Base-by-base conservation (phyloP, 2,888 invertebrate genomes). In the Dryadula phaetusa region DNA sequence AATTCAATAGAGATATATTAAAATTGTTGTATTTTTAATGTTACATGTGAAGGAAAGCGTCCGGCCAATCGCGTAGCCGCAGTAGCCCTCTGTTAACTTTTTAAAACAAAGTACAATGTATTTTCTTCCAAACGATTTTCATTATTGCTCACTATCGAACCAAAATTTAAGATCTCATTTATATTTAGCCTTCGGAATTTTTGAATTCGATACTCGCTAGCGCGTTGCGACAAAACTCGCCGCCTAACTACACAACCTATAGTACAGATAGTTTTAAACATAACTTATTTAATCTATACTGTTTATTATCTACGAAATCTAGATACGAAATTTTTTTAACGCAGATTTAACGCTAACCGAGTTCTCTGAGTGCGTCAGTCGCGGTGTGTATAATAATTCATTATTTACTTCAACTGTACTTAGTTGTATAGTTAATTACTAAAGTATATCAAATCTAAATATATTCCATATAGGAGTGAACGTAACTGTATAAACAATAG, bases 101-200 rank as follows among this genome's bases (percentile, higher is more conserved):
- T 80, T 81, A 78, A 81, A 79, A 82, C 82, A 78, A 86, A 90
- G 91, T 92, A 92, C 92, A 91, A 90, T 83, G 79, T 81, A 28
- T 80, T 78, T 74, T 52, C 81, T 83, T 85, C 79, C 82, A 81
- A 83, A 87, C 85, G 86, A 88, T 87, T 87, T 87, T 84, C 84
- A 80, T 76, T 28, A 80, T 89, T 87, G 87, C 87, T 90, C 89
- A 90, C 84, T 86, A 80, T 88, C 78, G 82, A 89, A 91, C 89
- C 88, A 90, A 90, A 87, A 88, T 90, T 88, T 81, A 71, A 85
- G 91, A 92, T 92, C 92, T 91, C 88, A 89, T 88, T 88, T 32
- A 64, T 86, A 79, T 77, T 77, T 78, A 79, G 76, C 73, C 75
- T 76, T 70, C 64, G 44, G 66, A 63, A 34, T 64, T 64, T 64